Evolutionary conservation across 2,888 invertebrate genomes (phyloP).

Genomic region (Vanessa cardui): DNA sequence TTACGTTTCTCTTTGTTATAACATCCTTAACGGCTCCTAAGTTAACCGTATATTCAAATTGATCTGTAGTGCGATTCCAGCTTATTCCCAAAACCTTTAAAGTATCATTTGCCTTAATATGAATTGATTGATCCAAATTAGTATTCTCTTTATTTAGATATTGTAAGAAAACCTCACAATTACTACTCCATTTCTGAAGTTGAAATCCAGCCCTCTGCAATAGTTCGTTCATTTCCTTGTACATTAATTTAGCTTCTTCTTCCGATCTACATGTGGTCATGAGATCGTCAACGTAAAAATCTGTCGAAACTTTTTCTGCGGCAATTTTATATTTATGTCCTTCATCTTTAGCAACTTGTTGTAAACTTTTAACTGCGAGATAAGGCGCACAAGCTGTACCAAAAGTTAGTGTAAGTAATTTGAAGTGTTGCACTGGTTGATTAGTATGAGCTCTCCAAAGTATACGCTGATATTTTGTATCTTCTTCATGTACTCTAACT

Average conservation of each 20-base stretch:
- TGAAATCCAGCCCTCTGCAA: conserved; percentile 45
- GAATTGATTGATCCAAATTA: conserved; percentile 17
- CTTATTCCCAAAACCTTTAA: conserved; percentile 40
- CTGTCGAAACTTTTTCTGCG: conserved; percentile 13
- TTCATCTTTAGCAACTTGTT: conserved; percentile 38
- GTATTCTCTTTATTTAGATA: conserved; percentile 19
- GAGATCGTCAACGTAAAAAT: conserved; percentile 42
- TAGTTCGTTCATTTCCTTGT: conserved; percentile 41
- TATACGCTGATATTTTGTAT: conserved; percentile 37
- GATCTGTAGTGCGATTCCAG: conserved; percentile 25
- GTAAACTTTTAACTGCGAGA: conserved; percentile 36
- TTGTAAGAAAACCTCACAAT: conserved; percentile 30
- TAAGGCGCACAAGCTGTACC: conserved; percentile 39
- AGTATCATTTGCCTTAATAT: conserved; percentile 36
- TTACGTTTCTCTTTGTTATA: conserved; percentile 37
- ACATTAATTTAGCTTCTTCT: conserved; percentile 35
- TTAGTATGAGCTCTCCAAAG: conserved; percentile 31
- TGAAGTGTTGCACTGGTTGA: background rate
- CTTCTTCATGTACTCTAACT: conserved; percentile 28
- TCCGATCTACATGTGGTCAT: conserved; percentile 38
- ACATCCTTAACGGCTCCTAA: conserved; percentile 23
- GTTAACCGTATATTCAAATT: conserved; percentile 31
- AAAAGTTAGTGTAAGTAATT: conserved; percentile 36
- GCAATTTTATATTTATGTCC: conserved; percentile 32
- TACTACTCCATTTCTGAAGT: conserved; percentile 44